Evolutionary conservation across 2,797 vertebrate genomes (phyloP).

Genomic region (Astyanax mexicanus): DNA sequence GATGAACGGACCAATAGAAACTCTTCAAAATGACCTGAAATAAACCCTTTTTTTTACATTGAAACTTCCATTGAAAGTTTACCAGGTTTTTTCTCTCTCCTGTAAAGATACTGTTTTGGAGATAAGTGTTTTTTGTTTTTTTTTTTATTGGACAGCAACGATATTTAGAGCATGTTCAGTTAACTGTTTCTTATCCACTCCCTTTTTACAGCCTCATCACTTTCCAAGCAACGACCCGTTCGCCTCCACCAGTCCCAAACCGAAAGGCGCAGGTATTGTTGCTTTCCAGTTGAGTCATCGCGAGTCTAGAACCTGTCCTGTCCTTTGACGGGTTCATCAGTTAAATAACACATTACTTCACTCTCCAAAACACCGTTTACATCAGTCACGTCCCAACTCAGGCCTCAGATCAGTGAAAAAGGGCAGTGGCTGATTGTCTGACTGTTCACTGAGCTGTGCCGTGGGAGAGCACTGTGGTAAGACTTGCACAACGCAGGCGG

Average conservation of each 20-base stretch:
- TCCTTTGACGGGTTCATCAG: neutral
- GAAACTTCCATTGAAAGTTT: too few species aligned
- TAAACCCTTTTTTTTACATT: too few species aligned
- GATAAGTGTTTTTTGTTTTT: too few species aligned
- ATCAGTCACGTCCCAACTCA: neutral
- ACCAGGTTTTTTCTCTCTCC: too few species aligned
- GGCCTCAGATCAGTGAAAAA: neutral
- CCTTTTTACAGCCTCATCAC: conserved; percentile 80
- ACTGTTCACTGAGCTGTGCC: neutral
- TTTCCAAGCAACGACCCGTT: conserved; percentile 92
- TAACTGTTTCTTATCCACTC: neutral
- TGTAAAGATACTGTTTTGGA: neutral
- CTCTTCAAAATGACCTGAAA: too few species aligned
- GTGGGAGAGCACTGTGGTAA: neutral
- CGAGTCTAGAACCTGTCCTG: conserved; percentile 3
- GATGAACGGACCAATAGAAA: too few species aligned
- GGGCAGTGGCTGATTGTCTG: neutral
- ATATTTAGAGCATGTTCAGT: neutral
- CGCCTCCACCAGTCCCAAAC: conserved; percentile 83
- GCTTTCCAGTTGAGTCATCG: conserved; percentile 29
- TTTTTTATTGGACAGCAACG: conserved; percentile 40
- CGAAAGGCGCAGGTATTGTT: conserved; percentile 89
- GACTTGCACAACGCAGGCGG: neutral
- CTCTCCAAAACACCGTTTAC: neutral
- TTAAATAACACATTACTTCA: neutral